Evolutionary conservation across 2,888 invertebrate species (phyloP).

Genomic region (Nemurella pictetii): DNA sequence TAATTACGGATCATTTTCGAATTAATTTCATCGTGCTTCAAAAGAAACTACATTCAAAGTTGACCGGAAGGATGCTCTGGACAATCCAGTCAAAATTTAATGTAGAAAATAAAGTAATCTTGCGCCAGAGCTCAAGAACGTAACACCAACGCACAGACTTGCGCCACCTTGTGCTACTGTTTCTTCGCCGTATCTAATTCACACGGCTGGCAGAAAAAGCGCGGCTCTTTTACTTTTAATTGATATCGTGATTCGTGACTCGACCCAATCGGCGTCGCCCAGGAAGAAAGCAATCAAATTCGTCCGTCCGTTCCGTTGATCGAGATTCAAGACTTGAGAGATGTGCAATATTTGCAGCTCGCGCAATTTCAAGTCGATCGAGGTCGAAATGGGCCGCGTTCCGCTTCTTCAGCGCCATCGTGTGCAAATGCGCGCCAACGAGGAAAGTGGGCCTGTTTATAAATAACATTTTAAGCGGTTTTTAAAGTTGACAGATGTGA

Average conservation of each 20-base stretch:
- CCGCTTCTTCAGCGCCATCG: not conserved
- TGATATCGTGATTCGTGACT: not conserved
- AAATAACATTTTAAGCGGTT: not conserved
- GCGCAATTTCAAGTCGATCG: not conserved
- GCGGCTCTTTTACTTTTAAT: not conserved
- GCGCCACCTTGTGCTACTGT: not conserved
- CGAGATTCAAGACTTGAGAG: no score
- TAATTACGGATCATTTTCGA: no score
- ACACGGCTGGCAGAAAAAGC: not conserved
- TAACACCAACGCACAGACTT: no score
- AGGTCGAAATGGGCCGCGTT: not conserved
- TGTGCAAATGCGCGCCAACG: not conserved
- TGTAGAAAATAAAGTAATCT: no score
- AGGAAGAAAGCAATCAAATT: not conserved
- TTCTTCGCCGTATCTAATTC: no score
- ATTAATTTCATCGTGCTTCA: no score
- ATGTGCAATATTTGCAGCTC: not conserved
- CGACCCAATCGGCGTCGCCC: not conserved
- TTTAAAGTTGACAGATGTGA: not conserved
- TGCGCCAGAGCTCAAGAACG: no score
- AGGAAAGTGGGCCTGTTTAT: not conserved
- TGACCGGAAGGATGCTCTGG: no score
- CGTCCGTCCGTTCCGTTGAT: not conserved
- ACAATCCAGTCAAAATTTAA: no score
- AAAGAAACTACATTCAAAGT: no score